Percentiles rank a stretch among this genome's conserved stretches.
These are phyloP conservation scores for Bos taurus DNA, from an alignment of 2,113 vertebrate species.

Conservation along the genomic window ARS-UCD2.0 NC_037334.1:26211501-26212000, in stretches of 20 bases:
- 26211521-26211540: neutral
- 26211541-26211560: neutral
- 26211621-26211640: neutral
- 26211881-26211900: neutral
- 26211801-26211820: neutral
- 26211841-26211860: neutral
- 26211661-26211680: neutral
- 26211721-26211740: neutral
- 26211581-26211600: neutral
- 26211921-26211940: neutral
- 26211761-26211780: neutral
- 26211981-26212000: neutral
- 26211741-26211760: slow-evolving; percentile 21
- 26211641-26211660: neutral
- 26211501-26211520: neutral
- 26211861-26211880: neutral
- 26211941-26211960: too few relatives aligned
- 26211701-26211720: slow-evolving; percentile 1
- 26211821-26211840: neutral
- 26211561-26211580: neutral
- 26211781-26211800: slow-evolving; percentile 5
- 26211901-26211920: neutral
- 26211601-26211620: neutral
- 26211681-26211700: neutral
- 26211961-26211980: neutral